Evolutionary conservation across 2,797 vertebrate genomes (phyloP).

Genomic region (Labeo calbasu): DNA sequence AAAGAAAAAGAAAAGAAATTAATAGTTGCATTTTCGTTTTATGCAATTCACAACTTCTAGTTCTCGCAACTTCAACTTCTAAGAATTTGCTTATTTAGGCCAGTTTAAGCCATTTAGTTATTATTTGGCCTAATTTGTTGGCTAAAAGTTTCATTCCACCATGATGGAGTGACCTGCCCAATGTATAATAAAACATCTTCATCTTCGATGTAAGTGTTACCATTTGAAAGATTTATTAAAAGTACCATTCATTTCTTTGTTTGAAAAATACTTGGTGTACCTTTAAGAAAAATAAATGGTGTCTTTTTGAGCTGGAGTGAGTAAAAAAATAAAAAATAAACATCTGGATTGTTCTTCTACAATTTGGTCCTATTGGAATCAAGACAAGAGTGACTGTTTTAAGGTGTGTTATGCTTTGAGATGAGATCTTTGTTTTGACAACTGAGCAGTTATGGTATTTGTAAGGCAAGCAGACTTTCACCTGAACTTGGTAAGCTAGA

Average conservation of each 20-base stretch:
- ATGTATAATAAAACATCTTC: constrained; percentile 1
- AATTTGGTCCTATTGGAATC: constrained; percentile 68
- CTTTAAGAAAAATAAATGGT: background rate
- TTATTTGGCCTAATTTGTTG: background rate
- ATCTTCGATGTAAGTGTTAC: background rate
- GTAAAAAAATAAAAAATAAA: constrained; percentile 1
- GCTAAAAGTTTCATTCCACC: background rate
- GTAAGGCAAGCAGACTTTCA: constrained; percentile 66
- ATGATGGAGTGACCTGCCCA: background rate
- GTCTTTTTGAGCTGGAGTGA: background rate
- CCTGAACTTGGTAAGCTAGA: constrained; percentile 63
- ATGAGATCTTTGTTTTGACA: constrained; percentile 74
- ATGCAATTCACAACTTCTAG: background rate
- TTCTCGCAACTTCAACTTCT: background rate
- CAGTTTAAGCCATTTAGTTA: background rate
- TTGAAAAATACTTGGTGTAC: background rate
- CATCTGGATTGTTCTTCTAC: constrained; percentile 63
- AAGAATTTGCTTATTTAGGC: background rate
- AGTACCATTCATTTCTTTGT: background rate
- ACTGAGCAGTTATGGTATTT: constrained; percentile 68
- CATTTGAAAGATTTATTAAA: background rate
- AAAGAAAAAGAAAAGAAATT: background rate
- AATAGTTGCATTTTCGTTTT: background rate
- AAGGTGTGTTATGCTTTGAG: constrained; percentile 77
- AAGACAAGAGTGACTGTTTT: constrained; percentile 72